Conservation (phyloP, 2,888 invertebrate species). For the Cephus runcator region DNA sequence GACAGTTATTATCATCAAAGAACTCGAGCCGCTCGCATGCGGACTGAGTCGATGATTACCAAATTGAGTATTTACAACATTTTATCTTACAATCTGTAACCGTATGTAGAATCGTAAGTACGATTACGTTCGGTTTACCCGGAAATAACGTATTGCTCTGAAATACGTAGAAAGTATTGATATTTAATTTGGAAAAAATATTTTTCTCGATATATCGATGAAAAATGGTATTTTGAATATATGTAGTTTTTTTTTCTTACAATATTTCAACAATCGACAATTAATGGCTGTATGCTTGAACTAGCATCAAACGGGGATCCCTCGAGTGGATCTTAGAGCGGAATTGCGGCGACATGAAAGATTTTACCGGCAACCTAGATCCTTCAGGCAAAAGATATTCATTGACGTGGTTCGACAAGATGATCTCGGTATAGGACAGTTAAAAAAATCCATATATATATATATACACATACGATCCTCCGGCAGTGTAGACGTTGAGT, state of each 20-base stretch:
- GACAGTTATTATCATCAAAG: slow-evolving; percentile 57
- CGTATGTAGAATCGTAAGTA: neutral
- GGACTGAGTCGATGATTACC: neutral
- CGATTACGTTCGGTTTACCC: neutral
- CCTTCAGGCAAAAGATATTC: neutral
- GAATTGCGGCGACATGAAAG: slow-evolving; percentile 47
- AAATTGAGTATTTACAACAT: neutral
- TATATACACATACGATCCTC: neutral
- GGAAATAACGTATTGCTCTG: neutral
- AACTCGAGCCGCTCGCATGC: slow-evolving; percentile 37
- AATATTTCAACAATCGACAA: neutral
- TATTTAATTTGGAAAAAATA: neutral
- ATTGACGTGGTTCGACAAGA: neutral
- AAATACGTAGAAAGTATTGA: neutral
- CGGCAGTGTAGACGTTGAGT: neutral
- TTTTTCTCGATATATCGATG: neutral
- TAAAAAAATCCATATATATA: neutral
- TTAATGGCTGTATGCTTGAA: neutral
- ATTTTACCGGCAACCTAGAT: slow-evolving; percentile 21
- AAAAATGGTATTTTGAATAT: neutral
- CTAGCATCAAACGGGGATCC: neutral
- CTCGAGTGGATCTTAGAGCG: neutral
- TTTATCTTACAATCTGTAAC: neutral
- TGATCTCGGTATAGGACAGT: neutral
- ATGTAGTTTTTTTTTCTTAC: neutral